phyloP scores from a whole-genome alignment of 2,888 invertebrate species.

The Autographa gamma region DNA sequence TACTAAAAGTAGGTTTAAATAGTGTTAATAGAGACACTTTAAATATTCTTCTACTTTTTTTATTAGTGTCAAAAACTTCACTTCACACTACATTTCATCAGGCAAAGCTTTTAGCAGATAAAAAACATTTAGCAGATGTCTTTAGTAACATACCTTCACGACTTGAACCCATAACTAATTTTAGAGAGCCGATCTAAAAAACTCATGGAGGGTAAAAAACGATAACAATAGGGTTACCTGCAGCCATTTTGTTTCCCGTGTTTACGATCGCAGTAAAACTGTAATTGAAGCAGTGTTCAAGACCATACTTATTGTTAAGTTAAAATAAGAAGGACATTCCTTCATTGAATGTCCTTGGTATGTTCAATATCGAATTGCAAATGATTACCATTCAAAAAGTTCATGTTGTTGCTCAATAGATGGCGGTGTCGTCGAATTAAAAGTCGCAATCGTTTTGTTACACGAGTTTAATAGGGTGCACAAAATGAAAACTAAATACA shows the following conservation, averaged over 20 bases:
- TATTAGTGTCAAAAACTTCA: conserved; percentile 21
- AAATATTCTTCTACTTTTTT: neutral
- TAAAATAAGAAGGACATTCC: too few relatives aligned
- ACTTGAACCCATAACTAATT: conserved; percentile 56
- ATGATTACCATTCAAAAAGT: too few relatives aligned
- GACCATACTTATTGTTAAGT: too few relatives aligned
- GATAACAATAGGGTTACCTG: conserved; percentile 83
- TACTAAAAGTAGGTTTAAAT: neutral
- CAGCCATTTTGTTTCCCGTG: conserved; percentile 76
- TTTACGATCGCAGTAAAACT: conserved; percentile 84
- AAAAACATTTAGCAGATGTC: conserved; percentile 57
- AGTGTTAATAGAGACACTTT: neutral
- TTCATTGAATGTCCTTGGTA: too few relatives aligned
- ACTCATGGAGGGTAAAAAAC: conserved; percentile 70
- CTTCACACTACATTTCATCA: conserved; percentile 46
- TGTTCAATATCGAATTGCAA: too few relatives aligned
- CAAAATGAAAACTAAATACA: too few relatives aligned
- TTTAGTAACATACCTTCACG: conserved; percentile 41
- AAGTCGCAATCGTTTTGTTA: too few relatives aligned
- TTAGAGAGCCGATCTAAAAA: conserved; percentile 59
- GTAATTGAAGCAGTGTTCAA: conserved; percentile 87
- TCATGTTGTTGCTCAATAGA: too few relatives aligned
- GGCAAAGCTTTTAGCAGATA: conserved; percentile 43
- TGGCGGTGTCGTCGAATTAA: too few relatives aligned
- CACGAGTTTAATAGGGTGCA: too few relatives aligned